phyloP scores from a whole-genome alignment of 2,888 invertebrate species.

The Tridacna gigas region DNA sequence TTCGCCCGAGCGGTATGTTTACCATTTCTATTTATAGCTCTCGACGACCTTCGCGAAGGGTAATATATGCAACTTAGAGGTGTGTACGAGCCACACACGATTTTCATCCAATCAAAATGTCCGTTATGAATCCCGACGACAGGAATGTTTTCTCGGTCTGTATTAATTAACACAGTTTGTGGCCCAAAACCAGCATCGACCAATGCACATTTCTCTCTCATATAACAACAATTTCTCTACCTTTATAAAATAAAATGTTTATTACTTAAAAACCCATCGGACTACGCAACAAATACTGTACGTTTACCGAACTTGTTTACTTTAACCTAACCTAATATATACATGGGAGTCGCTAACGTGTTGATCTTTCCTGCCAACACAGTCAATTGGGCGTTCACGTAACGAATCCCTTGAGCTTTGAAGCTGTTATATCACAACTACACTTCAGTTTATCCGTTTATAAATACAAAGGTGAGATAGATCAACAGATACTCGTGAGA shows the following conservation, averaged over 20 bases:
- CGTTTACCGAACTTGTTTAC: neutral
- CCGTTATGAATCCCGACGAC: constrained; percentile 20
- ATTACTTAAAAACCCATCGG: neutral
- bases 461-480: no score
- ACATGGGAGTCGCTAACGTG: neutral
- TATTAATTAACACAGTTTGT: constrained; percentile 23
- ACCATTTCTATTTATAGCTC: constrained; percentile 27
- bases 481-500: no score
- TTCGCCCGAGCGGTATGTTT: constrained; percentile 12
- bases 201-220: neutral
- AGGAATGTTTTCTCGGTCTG: constrained; percentile 1
- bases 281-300: neutral
- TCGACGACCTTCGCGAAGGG: constrained; percentile 45
- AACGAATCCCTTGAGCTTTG: no score
- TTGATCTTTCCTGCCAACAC: neutral
- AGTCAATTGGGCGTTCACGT: neutral
- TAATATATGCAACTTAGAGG: constrained; percentile 60
- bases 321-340: neutral
- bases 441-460: no score
- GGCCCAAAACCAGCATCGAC: neutral
- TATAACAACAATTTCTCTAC: no score
- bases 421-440: no score
- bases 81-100: constrained; percentile 71
- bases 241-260: neutral
- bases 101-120: constrained; percentile 64